These are phyloP conservation scores for Haliclona indistincta DNA, from an alignment of 37 sponge, comb jelly and placozoan species.

Conservation along the genomic window DNA sequence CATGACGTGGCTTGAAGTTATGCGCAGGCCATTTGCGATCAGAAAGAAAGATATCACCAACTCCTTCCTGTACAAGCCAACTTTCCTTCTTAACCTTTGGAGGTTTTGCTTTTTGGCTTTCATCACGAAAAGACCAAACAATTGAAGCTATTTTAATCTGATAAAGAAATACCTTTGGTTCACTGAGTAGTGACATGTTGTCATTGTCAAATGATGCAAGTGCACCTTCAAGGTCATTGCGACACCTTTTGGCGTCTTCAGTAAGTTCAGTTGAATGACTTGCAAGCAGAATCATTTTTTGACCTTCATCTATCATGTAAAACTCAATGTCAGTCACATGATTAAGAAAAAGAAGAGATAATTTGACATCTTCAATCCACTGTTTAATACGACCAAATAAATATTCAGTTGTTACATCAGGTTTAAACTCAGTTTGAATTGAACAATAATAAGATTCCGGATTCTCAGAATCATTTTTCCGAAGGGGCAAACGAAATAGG, in stretches of 20 bases:
- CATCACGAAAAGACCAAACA: too few species aligned
- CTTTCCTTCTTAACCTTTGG: too few species aligned
- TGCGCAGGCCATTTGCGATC: conserved; percentile 15
- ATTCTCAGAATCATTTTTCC: background rate
- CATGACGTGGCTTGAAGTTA: conserved; percentile 47
- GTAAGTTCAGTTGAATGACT: background rate
- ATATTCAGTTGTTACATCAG: background rate
- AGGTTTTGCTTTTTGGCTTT: background rate
- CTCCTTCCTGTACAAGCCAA: conserved; percentile 68
- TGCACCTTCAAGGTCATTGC: background rate
- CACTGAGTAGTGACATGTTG: too few species aligned
- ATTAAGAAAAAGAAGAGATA: background rate
- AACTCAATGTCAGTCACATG: background rate
- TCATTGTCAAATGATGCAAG: background rate
- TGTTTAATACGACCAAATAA: background rate
- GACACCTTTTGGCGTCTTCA: background rate
- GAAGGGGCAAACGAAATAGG: conserved; percentile 28
- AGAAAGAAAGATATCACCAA: conserved; percentile 36
- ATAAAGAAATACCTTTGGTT: background rate
- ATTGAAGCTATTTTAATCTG: background rate
- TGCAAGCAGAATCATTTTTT: background rate
- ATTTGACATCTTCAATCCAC: conserved; percentile 5
- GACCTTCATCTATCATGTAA: background rate
- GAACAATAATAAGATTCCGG: background rate
- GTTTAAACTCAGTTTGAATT: too few species aligned